Evolutionary conservation across 2,113 vertebrate species (phyloP), one percentile per base, ranked within the genome.

Genomic region (Bungarus multicinctus): DNA sequence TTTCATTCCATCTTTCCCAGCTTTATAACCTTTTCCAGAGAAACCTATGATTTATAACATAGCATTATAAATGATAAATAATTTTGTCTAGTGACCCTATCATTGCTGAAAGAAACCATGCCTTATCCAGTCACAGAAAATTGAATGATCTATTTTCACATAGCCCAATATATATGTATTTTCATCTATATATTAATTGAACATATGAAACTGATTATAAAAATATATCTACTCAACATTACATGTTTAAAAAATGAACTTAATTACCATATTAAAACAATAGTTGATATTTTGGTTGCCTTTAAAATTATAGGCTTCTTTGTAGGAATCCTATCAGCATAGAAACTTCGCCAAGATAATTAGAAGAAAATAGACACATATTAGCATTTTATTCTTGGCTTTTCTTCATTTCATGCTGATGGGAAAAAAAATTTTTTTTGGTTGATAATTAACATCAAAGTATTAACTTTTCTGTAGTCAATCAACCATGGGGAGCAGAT

Each of bases 361-460:
- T 92, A 88, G 93, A 81, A 22, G 18, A 93, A 30, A 85, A 20
- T 18, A 95, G 43, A 92, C 5, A 90, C 81, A 14, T 85, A 69
- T 1, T 0, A 88, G 20, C 50, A 92, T 94, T 81, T 95, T 94
- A 54, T 95, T 94, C 69, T 95, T 95, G 93, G 95, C 93, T 60
- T 92, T 34, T n/a, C 50, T 90, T 90, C 87, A 90, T 87, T 92
- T 93, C 95, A 93, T 93, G 95, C 92, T 94, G 89, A 89, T 94
- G 94, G 85, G 94, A 94, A 96, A 43, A n/a, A n/a, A 92, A 91
- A 10, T 64, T 52, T 52, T 11, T 52, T 52, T 12, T 3, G 50
- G 91, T 93, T 93, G 58, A 89, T 90, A 89, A 88, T 18, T 93
- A 91, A 47, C 58, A 94, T 88, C 45, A 88, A 94, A 90, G 30